Evolutionary conservation across 1,140 invertebrate genomes (phyloP).

Genomic region (Mizuhopecten yessoensis): DNA sequence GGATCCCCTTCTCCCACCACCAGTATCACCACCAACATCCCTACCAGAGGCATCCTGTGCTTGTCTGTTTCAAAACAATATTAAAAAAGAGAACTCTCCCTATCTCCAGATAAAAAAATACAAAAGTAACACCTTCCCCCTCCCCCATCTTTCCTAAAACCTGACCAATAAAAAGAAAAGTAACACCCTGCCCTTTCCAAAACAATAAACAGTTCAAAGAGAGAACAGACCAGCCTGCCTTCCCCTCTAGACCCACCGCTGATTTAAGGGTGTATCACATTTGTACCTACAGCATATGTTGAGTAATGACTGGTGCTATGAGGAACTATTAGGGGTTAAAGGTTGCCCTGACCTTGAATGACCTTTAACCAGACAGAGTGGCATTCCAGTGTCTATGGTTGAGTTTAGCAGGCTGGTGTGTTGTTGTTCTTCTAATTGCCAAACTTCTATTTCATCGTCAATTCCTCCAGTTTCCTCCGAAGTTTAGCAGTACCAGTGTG

Average conservation of each 20-base stretch:
- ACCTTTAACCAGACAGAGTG: background rate
- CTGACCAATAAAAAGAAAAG: too few relatives aligned
- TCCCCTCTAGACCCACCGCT: background rate
- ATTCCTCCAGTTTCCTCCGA: background rate
- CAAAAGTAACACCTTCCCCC: too few relatives aligned
- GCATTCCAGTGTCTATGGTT: background rate
- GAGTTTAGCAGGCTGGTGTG: background rate
- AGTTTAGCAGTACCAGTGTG: background rate
- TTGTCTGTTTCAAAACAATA: too few relatives aligned
- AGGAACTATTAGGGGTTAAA: background rate
- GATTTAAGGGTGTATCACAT: background rate
- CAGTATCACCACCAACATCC: too few relatives aligned
- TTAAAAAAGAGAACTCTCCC: too few relatives aligned
- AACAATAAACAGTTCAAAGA: too few relatives aligned
- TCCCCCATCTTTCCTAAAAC: too few relatives aligned
- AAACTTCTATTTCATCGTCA: background rate
- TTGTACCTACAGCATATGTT: background rate
- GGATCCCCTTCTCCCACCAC: too few relatives aligned
- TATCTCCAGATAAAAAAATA: too few relatives aligned
- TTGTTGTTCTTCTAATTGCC: background rate
- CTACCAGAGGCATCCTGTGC: too few relatives aligned
- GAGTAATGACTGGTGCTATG: background rate
- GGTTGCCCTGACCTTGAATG: conserved; percentile 30
- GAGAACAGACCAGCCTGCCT: too few relatives aligned
- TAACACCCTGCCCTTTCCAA: too few relatives aligned